phyloP scores from a whole-genome alignment of 2,113 vertebrate species.

The Saimiri boliviensis region DNA sequence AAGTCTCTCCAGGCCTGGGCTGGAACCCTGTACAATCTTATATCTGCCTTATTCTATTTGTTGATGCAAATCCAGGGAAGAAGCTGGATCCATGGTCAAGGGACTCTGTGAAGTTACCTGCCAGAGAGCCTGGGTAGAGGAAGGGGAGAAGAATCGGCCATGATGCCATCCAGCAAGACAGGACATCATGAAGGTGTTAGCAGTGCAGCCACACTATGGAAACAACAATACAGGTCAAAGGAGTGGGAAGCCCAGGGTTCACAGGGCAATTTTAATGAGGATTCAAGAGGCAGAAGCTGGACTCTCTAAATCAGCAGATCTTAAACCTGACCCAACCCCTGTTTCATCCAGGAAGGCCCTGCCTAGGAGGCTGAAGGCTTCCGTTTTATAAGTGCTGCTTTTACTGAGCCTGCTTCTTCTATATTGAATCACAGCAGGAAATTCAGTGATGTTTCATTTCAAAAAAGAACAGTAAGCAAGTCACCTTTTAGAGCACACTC shows the following conservation, averaged over 20 bases:
- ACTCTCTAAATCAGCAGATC: fast-evolving
- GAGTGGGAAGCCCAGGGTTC: fast-evolving
- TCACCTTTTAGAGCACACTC: not conserved
- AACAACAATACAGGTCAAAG: fast-evolving
- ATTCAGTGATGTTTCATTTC: no score
- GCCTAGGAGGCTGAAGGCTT: fast-evolving
- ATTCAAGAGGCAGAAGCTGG: not conserved
- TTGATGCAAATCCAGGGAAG: not conserved
- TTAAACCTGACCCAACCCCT: fast-evolving
- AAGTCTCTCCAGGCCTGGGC: not conserved
- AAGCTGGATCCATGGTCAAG: fast-evolving
- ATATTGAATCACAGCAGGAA: fast-evolving
- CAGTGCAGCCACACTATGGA: fast-evolving
- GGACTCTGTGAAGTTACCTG: not conserved
- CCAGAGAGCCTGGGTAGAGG: not conserved
- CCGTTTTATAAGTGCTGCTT: fast-evolving
- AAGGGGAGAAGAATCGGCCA: fast-evolving
- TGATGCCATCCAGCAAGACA: fast-evolving
- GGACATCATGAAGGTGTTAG: fast-evolving
- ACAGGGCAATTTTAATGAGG: fast-evolving
- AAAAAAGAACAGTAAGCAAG: not conserved
- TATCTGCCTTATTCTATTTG: fast-evolving
- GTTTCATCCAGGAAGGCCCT: fast-evolving
- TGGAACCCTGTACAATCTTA: fast-evolving
- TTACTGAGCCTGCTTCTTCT: no score